Percentiles rank a stretch among this genome's conserved stretches.
phyloP scores from a whole-genome alignment of 1,140 invertebrate genomes.

The Thrips palmi region DNA sequence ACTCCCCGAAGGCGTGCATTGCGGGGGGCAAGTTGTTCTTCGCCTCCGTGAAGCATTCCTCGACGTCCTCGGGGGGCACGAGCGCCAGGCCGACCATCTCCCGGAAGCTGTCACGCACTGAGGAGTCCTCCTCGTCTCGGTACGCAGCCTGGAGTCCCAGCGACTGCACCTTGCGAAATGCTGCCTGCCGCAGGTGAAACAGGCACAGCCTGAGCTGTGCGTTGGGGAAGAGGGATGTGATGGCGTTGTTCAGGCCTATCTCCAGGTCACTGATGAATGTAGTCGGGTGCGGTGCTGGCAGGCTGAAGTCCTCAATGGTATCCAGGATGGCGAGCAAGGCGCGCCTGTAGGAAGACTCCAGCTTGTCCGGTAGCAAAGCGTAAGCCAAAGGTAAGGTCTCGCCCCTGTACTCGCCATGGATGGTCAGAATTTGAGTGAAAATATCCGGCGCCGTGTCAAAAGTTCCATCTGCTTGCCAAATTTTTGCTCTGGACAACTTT shows the following conservation, averaged over 20 bases:
- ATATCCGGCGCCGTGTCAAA: background rate
- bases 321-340: no score
- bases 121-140: background rate
- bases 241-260: no score
- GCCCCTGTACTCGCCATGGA: background rate
- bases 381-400: background rate
- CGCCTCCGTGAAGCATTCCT: no score
- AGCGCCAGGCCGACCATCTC: background rate
- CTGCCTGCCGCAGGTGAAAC: background rate
- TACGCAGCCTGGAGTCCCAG: background rate
- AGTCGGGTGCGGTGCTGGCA: no score
- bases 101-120: background rate
- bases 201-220: no score
- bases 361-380: background rate
- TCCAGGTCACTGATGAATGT: no score
- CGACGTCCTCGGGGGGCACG: background rate
- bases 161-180: background rate
- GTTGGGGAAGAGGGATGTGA: no score
- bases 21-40: no score
- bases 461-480: constrained; percentile 3
- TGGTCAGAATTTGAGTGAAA: constrained; percentile 1
- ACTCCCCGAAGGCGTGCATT: no score
- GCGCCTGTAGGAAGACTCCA: background rate
- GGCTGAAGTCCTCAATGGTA: no score
- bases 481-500: no score